A percentile compares a stretch with the other conserved stretches of the same genome.
These are phyloP conservation scores for Agraylea sexmaculata DNA, from an alignment of 1,140 invertebrate species.

Conservation along the genomic window DNA sequence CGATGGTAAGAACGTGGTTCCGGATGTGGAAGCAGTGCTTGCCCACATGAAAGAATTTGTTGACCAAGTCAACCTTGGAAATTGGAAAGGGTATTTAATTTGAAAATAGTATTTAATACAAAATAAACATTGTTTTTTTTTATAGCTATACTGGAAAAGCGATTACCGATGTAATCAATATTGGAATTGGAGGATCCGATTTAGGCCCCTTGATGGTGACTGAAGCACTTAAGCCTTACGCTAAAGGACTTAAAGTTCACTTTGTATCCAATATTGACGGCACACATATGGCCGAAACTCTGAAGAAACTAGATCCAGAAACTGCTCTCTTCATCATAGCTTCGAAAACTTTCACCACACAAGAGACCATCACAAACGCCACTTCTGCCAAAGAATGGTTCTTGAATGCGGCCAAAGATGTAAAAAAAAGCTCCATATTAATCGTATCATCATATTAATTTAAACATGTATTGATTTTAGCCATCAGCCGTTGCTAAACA, in stretches of 20 bases:
- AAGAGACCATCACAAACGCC: conserved; percentile 99
- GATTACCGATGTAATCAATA: conserved; percentile 97
- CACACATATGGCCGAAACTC: conserved; percentile 89
- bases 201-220: conserved; percentile 98
- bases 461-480: conserved; percentile 35
- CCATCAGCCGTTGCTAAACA: conserved; percentile 81
- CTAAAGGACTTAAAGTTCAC: conserved; percentile 79
- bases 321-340: conserved; percentile 97
- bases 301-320: conserved; percentile 86
- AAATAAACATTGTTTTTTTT: conserved; percentile 12
- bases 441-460: background rate
- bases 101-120: conserved; percentile 13
- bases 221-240: conserved; percentile 89
- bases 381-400: conserved; percentile 95
- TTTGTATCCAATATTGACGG: conserved; percentile 99
- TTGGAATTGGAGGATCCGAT: conserved; percentile 99
- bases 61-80: conserved; percentile 53
- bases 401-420: conserved; percentile 73
- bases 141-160: conserved; percentile 80
- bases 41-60: conserved; percentile 92
- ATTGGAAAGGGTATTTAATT: conserved; percentile 44
- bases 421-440: conserved; percentile 37
- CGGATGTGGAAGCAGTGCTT: conserved; percentile 83
- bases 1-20: conserved; percentile 88
- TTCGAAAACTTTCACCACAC: conserved; percentile 98